phyloP scores from a whole-genome alignment of 2,797 vertebrate genomes.

The Aselliscus stoliczkanus region DNA sequence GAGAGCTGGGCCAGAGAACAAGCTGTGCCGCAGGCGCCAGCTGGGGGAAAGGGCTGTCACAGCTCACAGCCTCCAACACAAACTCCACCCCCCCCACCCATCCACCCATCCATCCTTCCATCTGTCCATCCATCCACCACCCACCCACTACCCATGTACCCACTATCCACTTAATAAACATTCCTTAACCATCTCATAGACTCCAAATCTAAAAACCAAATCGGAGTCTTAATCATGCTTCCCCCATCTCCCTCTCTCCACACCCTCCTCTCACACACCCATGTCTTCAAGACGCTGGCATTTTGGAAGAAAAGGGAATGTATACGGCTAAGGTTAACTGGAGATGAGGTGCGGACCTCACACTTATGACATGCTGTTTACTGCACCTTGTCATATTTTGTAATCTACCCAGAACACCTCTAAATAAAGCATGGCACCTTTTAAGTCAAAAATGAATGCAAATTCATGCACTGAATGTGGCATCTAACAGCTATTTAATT shows the following conservation, averaged over 20 bases:
- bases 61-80: neutral
- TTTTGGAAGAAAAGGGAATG: accelerated
- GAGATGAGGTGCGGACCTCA: accelerated
- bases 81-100: accelerated
- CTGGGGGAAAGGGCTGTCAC: accelerated
- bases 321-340: accelerated
- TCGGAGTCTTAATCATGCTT: accelerated
- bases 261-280: accelerated
- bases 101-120: neutral
- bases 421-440: accelerated
- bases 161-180: neutral
- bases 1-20: accelerated
- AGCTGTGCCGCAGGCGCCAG: accelerated
- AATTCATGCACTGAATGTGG: accelerated
- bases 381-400: neutral
- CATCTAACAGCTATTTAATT: accelerated
- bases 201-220: neutral
- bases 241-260: accelerated
- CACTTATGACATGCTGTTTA: neutral
- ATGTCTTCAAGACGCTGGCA: accelerated
- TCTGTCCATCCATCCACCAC: neutral
- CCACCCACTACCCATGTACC: neutral
- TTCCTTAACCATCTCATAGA: neutral
- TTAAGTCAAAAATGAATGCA: neutral
- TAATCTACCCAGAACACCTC: neutral